Evolutionary conservation across 2,113 vertebrate species (phyloP).

Genomic region (Micronisus gabar): DNA sequence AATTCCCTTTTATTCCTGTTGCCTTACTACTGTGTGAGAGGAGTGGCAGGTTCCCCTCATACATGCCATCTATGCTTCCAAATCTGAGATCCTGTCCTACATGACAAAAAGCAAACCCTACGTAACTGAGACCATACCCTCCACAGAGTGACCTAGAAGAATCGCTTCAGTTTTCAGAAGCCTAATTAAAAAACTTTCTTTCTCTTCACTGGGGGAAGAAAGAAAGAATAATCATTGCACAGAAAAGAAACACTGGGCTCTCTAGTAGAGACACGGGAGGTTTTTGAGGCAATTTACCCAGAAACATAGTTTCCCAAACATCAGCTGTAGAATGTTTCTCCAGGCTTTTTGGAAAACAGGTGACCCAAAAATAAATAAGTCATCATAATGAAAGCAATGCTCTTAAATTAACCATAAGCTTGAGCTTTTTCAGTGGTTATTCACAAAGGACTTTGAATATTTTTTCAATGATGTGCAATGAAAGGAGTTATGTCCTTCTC

Average conservation of each 20-base stretch:
- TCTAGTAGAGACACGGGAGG: background rate
- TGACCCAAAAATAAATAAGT: background rate
- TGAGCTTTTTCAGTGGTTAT: background rate
- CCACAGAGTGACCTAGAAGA: background rate
- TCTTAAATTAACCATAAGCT: background rate
- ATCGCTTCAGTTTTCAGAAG: background rate
- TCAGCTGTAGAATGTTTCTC: background rate
- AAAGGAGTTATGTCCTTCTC: background rate
- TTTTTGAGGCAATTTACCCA: background rate
- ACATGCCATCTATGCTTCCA: background rate
- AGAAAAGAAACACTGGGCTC: background rate
- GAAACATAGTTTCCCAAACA: background rate
- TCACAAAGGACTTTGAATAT: background rate
- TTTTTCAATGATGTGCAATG: background rate
- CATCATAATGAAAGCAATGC: background rate
- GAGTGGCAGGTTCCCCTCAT: background rate
- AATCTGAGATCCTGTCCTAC: background rate
- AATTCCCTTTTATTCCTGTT: background rate
- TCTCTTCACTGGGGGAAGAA: fast-evolving
- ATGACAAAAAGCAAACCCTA: background rate
- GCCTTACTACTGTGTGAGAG: background rate
- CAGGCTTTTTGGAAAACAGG: background rate
- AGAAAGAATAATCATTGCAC: background rate
- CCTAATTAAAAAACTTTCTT: background rate
- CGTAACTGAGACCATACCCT: background rate